Evolutionary conservation across 2,888 invertebrate genomes (phyloP).

Genomic region (Cactoblastis cactorum): DNA sequence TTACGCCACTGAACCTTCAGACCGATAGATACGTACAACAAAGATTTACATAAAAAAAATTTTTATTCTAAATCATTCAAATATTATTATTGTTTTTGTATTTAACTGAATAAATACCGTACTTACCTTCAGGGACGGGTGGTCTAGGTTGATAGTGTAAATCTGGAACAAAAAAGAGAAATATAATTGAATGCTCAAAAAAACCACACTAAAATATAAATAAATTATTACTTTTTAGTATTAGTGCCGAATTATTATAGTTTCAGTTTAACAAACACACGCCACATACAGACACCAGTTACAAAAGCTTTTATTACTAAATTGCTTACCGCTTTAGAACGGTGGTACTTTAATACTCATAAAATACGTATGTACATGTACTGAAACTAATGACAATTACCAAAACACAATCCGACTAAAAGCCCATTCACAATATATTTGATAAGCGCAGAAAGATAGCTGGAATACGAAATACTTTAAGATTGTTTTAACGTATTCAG

Average conservation of each 20-base stretch:
- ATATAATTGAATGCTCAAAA: slow-evolving; percentile 4
- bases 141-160: slow-evolving; percentile 83
- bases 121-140: slow-evolving; percentile 81
- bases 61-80: too few species aligned
- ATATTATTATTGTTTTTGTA: too few species aligned
- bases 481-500: too few species aligned
- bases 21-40: too few species aligned
- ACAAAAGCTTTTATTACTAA: neutral
- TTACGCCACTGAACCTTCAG: too few species aligned
- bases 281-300: neutral
- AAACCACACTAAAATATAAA: neutral
- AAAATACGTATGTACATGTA: neutral
- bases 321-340: neutral
- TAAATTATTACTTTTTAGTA: too few species aligned
- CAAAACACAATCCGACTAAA: neutral
- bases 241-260: too few species aligned
- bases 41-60: too few species aligned
- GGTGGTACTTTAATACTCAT: slow-evolving; percentile 7
- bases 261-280: too few species aligned
- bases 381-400: neutral
- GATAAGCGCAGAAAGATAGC: slow-evolving; percentile 1
- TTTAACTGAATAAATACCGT: too few species aligned
- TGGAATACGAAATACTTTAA: too few species aligned
- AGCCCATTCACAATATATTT: slow-evolving; percentile 14
- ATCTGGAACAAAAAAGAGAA: slow-evolving; percentile 76